Conservation (phyloP, 2,113 vertebrate genomes). For the Phalacrocorax aristotelis region DNA sequence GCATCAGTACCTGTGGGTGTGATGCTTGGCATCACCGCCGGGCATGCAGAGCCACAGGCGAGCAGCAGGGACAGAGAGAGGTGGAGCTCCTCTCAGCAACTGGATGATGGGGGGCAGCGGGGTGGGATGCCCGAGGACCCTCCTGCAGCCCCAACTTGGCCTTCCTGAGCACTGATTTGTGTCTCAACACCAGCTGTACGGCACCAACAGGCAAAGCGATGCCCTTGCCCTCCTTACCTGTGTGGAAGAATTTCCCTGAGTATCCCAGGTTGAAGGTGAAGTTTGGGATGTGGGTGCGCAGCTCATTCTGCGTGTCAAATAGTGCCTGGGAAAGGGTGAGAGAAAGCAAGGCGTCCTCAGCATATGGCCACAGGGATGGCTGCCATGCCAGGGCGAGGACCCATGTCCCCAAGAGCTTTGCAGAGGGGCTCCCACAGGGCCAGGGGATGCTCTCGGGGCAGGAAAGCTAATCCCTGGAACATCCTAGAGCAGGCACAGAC, state of each 20-base stretch:
- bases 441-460: background rate
- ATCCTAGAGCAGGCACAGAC: background rate
- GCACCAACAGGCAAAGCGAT: fast-evolving
- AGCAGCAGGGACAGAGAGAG: background rate
- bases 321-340: slow-evolving; percentile 79
- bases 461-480: background rate
- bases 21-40: fast-evolving
- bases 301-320: slow-evolving; percentile 89
- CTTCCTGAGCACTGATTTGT: background rate
- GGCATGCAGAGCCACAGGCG: fast-evolving
- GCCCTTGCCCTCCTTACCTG: slow-evolving; percentile 78
- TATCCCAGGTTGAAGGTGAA: slow-evolving; percentile 99
- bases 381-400: background rate
- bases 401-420: fast-evolving
- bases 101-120: background rate
- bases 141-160: fast-evolving
- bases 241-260: slow-evolving; percentile 99
- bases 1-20: slow-evolving; percentile 85
- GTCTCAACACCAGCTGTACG: background rate
- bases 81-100: background rate
- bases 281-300: slow-evolving; percentile 92
- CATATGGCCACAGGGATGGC: fast-evolving
- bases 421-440: background rate
- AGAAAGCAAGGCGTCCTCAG: background rate
- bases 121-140: background rate